phyloP scores from a whole-genome alignment of 1,140 invertebrate genomes.

The Laupala kohalensis region DNA sequence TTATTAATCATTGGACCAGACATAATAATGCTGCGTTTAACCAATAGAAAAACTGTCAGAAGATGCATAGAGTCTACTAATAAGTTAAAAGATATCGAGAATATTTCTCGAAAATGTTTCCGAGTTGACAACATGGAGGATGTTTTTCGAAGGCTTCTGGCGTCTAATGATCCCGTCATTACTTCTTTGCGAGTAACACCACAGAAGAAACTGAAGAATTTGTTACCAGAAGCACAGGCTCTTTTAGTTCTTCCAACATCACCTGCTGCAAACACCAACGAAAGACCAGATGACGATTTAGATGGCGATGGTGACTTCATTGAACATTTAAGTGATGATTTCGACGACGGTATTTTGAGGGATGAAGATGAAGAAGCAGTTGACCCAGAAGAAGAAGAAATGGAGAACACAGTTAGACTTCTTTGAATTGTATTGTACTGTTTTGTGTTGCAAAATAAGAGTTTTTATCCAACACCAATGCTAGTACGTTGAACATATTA shows the following conservation, averaged over 20 bases:
- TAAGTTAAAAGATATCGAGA: slow-evolving; percentile 23
- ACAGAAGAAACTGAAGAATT: slow-evolving; percentile 3
- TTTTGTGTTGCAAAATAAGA: no score
- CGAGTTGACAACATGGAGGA: slow-evolving; percentile 21
- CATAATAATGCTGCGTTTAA: slow-evolving; percentile 21
- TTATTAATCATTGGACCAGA: slow-evolving; percentile 23
- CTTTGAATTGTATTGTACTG: no score
- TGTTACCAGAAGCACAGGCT: background rate
- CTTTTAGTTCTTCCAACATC: background rate
- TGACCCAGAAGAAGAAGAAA: no score
- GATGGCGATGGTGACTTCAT: background rate
- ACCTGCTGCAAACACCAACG: background rate
- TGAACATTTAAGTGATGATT: no score
- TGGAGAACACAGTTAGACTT: no score
- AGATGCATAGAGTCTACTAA: slow-evolving; percentile 23
- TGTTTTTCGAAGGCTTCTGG: slow-evolving; percentile 21
- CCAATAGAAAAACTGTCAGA: slow-evolving; percentile 26
- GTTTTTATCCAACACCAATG: no score
- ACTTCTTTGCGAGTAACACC: background rate
- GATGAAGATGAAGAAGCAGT: no score
- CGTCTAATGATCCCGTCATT: slow-evolving; percentile 19
- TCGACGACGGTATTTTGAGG: no score
- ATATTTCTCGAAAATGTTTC: slow-evolving; percentile 19
- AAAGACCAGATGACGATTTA: background rate
- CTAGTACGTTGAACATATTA: no score